phyloP scores from a whole-genome alignment of 2,888 invertebrate species.

The Eupithecia exiguata region DNA sequence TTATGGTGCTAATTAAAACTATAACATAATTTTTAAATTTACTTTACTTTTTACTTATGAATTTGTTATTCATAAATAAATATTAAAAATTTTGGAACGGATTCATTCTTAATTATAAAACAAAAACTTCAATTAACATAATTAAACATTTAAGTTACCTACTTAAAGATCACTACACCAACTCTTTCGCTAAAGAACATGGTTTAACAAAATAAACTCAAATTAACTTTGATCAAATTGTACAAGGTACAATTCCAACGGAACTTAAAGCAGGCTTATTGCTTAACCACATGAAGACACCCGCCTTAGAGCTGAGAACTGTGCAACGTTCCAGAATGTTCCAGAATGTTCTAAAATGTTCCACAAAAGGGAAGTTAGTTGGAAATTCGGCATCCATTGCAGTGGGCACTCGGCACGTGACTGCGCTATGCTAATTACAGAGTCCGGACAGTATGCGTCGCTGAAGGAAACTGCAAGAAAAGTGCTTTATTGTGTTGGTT shows the following conservation, averaged over 20 bases:
- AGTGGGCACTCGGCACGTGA: slow-evolving; percentile 29
- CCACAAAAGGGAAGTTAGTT: slow-evolving; percentile 19
- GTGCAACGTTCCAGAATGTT: slow-evolving; percentile 1
- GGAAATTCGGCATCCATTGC: slow-evolving; percentile 28
- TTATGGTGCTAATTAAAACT: not conserved
- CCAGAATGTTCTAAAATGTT: not conserved
- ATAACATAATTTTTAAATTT: too few species aligned
- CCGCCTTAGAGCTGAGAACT: slow-evolving; percentile 2
- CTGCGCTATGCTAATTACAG: slow-evolving; percentile 34
- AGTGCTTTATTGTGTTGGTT: not conserved
- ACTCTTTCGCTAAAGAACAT: not conserved
- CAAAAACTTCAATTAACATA: not conserved
- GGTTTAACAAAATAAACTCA: not conserved
- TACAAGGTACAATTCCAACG: slow-evolving; percentile 1
- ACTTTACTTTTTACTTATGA: not conserved
- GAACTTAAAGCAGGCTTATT: slow-evolving; percentile 13
- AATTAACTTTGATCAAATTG: slow-evolving; percentile 6
- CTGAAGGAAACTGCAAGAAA: not conserved
- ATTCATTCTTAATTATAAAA: not conserved
- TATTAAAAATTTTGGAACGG: not conserved
- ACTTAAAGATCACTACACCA: not conserved
- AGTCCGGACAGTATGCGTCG: slow-evolving; percentile 8
- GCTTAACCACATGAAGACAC: slow-evolving; percentile 7
- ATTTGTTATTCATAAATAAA: not conserved
- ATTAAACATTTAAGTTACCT: not conserved